Evolutionary conservation across 1,140 invertebrate species (phyloP).

Genomic region (Drosophila suzukii): DNA sequence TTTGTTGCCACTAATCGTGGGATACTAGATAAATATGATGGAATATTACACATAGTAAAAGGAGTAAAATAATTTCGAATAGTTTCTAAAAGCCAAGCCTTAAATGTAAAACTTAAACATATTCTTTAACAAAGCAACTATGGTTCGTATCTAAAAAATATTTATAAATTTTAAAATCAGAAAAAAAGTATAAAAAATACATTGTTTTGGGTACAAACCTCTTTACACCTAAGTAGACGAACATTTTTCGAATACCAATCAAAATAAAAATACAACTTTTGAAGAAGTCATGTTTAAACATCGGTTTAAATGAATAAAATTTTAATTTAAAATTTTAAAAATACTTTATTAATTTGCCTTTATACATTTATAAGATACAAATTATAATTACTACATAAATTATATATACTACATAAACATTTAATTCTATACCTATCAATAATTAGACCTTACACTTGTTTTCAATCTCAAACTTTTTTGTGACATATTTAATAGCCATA

Average conservation of each 20-base stretch:
- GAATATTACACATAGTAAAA: no score
- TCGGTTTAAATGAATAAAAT: neutral
- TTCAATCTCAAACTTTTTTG: neutral
- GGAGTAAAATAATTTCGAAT: no score
- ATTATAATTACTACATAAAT: no score
- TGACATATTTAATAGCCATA: neutral
- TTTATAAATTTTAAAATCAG: neutral
- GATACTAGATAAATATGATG: no score
- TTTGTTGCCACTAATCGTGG: neutral
- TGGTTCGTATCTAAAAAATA: no score
- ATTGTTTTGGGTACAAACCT: neutral
- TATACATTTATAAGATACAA: no score
- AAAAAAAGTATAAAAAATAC: neutral
- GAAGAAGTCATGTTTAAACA: neutral
- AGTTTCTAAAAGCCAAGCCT: no score
- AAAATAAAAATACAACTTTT: constrained; percentile 2
- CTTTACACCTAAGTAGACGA: no score
- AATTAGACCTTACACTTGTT: neutral
- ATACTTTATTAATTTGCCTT: no score
- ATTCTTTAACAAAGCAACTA: no score
- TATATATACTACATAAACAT: no score
- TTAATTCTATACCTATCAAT: neutral
- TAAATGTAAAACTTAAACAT: no score
- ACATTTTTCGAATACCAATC: neutral
- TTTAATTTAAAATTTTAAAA: neutral